These are phyloP conservation scores for Alethe diademata DNA, from an alignment of 2,113 vertebrate genomes.

Conservation along the genomic window DNA sequence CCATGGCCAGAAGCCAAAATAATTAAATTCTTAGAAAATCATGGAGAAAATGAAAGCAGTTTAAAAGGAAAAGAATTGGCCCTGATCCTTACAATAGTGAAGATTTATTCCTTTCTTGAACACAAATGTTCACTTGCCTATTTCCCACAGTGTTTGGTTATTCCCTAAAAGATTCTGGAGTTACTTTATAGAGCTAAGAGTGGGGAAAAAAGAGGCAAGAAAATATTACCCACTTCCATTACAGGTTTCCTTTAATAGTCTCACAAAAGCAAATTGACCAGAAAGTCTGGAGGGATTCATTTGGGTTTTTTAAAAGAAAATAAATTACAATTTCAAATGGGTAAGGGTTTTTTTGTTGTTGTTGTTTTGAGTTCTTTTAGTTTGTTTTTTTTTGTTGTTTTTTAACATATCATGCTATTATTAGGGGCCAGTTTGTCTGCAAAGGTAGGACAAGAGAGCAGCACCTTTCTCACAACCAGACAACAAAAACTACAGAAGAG, in stretches of 20 bases:
- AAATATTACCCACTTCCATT: not conserved
- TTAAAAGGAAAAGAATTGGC: not conserved
- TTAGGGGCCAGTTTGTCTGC: not conserved
- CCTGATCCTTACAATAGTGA: not conserved
- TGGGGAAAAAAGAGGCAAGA: not conserved
- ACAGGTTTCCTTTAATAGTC: not conserved
- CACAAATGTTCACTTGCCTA: not conserved
- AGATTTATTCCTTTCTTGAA: not conserved
- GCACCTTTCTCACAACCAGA: not conserved
- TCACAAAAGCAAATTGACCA: not conserved
- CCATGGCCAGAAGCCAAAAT: not conserved
- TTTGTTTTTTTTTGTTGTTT: not conserved
- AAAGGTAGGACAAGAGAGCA: not conserved
- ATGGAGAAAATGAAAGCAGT: not conserved
- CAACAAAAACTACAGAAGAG: not conserved
- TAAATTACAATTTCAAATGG: not conserved
- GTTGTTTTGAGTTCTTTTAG: not conserved
- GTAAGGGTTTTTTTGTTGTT: not conserved
- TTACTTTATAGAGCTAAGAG: not conserved
- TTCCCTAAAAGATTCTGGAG: not conserved
- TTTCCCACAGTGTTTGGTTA: not conserved
- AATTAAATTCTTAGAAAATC: slow-evolving; percentile 13
- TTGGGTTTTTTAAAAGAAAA: not conserved
- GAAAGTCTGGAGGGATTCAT: not conserved
- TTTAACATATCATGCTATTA: not conserved